Evolutionary conservation across 2,113 vertebrate species (phyloP).

Genomic region (Amblyornis subalaris): DNA sequence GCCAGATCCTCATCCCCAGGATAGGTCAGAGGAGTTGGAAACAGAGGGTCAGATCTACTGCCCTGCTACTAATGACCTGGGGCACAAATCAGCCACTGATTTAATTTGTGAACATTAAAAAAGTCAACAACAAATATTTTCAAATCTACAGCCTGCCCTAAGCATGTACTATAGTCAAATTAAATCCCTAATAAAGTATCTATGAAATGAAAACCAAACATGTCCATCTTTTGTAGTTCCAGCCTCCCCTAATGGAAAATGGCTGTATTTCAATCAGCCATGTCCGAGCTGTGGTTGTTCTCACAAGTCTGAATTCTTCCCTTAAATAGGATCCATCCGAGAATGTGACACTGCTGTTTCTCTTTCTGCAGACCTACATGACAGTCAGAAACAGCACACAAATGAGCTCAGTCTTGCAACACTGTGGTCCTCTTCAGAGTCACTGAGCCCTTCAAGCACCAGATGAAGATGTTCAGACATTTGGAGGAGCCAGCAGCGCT

Average conservation of each 20-base stretch:
- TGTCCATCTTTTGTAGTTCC: conserved; percentile 40
- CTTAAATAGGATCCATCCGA: conserved; percentile 27
- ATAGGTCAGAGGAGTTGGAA: not conserved
- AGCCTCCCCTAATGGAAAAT: conserved; percentile 39
- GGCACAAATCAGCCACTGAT: not conserved
- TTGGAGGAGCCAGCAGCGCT: not conserved
- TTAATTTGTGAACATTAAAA: conserved; percentile 16
- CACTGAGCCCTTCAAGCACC: not conserved
- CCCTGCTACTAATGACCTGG: not conserved
- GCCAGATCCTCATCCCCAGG: not conserved
- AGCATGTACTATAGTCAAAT: conserved; percentile 34
- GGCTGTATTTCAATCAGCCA: conserved; percentile 20
- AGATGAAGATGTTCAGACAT: not conserved
- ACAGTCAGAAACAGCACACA: not conserved
- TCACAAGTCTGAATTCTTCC: conserved; percentile 27
- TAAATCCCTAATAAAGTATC: conserved; percentile 50
- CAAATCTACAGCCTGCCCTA: conserved; percentile 26
- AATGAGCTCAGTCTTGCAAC: not conserved
- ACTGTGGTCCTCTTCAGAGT: not conserved
- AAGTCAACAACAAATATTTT: not conserved
- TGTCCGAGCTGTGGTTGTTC: not conserved
- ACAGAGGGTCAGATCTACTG: not conserved
- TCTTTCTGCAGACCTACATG: conserved; percentile 27
- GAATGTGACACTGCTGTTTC: not conserved
- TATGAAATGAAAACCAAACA: conserved; percentile 56